These are phyloP conservation scores for Phortica okadai DNA, from an alignment of 2,888 invertebrate species.

Conservation along the genomic window DNA sequence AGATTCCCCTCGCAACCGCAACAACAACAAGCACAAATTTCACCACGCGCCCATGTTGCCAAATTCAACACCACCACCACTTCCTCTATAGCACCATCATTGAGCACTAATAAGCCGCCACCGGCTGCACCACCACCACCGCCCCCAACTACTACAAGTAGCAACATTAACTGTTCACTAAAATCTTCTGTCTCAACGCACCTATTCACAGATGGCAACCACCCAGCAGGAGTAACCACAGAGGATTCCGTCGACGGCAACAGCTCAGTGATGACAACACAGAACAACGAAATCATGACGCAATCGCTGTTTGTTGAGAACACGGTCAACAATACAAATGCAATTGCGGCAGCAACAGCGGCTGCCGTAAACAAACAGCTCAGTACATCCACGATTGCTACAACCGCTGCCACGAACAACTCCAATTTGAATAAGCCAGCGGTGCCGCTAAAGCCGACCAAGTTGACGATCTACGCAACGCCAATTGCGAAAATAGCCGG, in stretches of 20 bases:
- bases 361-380: slow-evolving; percentile 43
- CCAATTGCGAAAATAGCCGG: slow-evolving; percentile 78
- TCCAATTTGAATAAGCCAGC: slow-evolving; percentile 80
- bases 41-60: slow-evolving; percentile 44
- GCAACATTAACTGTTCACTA: slow-evolving; percentile 51
- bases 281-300: slow-evolving; percentile 59
- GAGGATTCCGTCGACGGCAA: slow-evolving; percentile 30
- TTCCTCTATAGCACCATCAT: slow-evolving; percentile 22
- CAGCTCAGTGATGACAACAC: slow-evolving; percentile 42
- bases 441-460: slow-evolving; percentile 83
- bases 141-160: slow-evolving; percentile 64
- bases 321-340: slow-evolving; percentile 8
- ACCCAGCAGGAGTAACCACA: background rate
- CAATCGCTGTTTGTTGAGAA: slow-evolving; percentile 63
- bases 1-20: slow-evolving; percentile 27
- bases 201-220: slow-evolving; percentile 70
- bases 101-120: slow-evolving; percentile 66
- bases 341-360: slow-evolving; percentile 17
- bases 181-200: slow-evolving; percentile 74
- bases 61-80: slow-evolving; percentile 15
- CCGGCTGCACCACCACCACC: slow-evolving; percentile 74
- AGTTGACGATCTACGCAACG: slow-evolving; percentile 86
- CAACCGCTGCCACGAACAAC: slow-evolving; percentile 41
- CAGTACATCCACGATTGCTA: slow-evolving; percentile 48
- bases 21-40: slow-evolving; percentile 49